phyloP scores from a whole-genome alignment of 1,140 invertebrate genomes.

The Microvelia longipes region DNA sequence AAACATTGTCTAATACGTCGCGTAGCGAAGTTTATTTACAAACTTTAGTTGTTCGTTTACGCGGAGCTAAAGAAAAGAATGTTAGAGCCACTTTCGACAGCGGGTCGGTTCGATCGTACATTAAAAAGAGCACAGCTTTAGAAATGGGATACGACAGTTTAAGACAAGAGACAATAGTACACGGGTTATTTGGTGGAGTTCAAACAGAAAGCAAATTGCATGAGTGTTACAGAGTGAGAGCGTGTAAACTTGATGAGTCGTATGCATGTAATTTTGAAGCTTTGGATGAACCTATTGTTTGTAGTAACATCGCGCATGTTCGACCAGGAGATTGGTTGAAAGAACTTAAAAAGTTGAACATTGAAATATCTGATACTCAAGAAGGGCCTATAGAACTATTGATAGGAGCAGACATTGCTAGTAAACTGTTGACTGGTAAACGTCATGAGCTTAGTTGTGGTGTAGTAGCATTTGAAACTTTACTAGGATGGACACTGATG shows the following conservation, averaged over 20 bases:
- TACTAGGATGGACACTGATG: not conserved
- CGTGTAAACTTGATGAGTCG: not conserved
- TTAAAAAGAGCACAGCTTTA: too few relatives aligned
- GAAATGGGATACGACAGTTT: too few relatives aligned
- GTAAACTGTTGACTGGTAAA: constrained; percentile 1
- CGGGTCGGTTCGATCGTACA: too few relatives aligned
- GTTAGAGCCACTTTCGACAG: too few relatives aligned
- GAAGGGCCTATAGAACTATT: not conserved
- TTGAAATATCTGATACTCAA: too few relatives aligned
- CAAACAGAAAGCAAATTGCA: too few relatives aligned
- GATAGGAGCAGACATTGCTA: not conserved
- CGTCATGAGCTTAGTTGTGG: not conserved
- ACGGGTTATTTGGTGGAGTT: constrained; percentile 1
- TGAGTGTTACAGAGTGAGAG: not conserved
- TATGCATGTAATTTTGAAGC: constrained; percentile 9
- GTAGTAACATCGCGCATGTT: not conserved
- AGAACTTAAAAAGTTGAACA: not conserved
- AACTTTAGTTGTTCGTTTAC: too few relatives aligned
- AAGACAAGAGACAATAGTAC: constrained; percentile 5
- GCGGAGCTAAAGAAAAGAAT: too few relatives aligned
- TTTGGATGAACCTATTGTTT: constrained; percentile 5
- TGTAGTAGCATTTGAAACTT: not conserved
- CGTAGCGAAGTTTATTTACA: too few relatives aligned
- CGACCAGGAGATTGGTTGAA: not conserved
- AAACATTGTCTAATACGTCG: too few relatives aligned